A percentile compares a stretch with the other conserved stretches of the same genome.
Evolutionary conservation across 2,113 vertebrate genomes (phyloP).

Genomic region (Clarias magur): DNA sequence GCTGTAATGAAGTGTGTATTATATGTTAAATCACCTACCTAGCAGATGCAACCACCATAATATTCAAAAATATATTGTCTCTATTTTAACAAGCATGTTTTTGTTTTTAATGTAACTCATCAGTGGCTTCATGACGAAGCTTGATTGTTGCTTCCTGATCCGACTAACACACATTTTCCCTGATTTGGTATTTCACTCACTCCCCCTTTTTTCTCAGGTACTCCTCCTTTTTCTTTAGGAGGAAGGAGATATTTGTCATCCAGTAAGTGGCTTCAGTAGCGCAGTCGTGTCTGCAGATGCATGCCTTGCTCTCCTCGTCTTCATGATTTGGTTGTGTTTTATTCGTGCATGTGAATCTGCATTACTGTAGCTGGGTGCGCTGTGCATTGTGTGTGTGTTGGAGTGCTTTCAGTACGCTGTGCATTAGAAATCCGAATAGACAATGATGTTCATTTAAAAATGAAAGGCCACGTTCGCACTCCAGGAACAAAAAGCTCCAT

Average conservation of each 20-base stretch:
- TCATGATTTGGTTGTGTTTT: not conserved
- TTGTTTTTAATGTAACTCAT: not conserved
- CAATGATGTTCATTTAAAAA: not conserved
- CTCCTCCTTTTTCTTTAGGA: conserved; percentile 98
- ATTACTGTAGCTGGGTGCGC: not conserved
- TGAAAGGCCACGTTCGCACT: not conserved
- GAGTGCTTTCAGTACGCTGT: conserved; percentile 1
- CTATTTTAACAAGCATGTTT: too few relatives aligned
- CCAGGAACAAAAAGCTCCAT: not conserved
- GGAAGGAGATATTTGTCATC: conserved; percentile 99
- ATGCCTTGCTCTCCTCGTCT: conserved; percentile 9
- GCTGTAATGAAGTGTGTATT: not conserved
- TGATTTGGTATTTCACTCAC: conserved; percentile 59
- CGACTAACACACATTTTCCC: conserved; percentile 31
- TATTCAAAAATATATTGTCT: not conserved
- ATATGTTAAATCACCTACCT: not conserved
- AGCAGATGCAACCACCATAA: not conserved
- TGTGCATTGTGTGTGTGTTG: not conserved
- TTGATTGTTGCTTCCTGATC: not conserved
- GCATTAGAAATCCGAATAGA: conserved; percentile 3
- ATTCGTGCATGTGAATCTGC: not conserved
- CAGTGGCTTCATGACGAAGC: not conserved
- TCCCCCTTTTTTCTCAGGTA: conserved; percentile 82
- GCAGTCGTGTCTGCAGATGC: conserved; percentile 37
- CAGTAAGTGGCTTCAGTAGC: conserved; percentile 85